phyloP scores from a whole-genome alignment of 2,113 vertebrate genomes.

The Oxyruncus cristatus region DNA sequence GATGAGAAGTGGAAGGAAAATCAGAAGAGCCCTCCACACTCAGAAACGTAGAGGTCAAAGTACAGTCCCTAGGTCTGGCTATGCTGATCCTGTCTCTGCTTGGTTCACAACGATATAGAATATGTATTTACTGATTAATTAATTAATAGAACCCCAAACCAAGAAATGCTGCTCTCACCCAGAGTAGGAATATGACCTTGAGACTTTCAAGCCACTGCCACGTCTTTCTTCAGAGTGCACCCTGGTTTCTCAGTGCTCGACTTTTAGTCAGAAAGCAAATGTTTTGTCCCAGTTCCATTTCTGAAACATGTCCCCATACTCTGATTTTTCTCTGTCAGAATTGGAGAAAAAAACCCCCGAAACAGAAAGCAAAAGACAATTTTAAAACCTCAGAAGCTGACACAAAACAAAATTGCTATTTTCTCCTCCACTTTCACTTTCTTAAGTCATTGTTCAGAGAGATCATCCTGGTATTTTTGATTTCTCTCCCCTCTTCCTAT shows the following conservation, averaged over 20 bases:
- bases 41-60: neutral
- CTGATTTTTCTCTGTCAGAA: neutral
- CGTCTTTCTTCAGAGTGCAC: neutral
- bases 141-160: neutral
- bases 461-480: slow-evolving; percentile 38
- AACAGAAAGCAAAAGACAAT: slow-evolving; percentile 30
- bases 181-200: neutral
- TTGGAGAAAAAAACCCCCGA: neutral
- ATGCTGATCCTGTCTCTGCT: neutral
- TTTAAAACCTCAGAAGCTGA: slow-evolving; percentile 18
- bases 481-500: slow-evolving; percentile 18
- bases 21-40: neutral
- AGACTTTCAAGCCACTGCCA: neutral
- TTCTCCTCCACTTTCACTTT: slow-evolving; percentile 33
- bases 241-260: neutral
- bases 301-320: neutral
- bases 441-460: slow-evolving; percentile 40
- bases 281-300: neutral
- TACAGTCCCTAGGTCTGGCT: neutral
- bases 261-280: neutral
- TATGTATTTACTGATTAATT: neutral
- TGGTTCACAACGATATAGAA: neutral
- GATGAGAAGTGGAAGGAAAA: neutral
- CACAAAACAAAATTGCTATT: slow-evolving; percentile 32
- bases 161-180: neutral